Evolutionary conservation across 53 echinoderm and acorn worm species (phyloP).

Genomic region (Stichopus horrens): DNA sequence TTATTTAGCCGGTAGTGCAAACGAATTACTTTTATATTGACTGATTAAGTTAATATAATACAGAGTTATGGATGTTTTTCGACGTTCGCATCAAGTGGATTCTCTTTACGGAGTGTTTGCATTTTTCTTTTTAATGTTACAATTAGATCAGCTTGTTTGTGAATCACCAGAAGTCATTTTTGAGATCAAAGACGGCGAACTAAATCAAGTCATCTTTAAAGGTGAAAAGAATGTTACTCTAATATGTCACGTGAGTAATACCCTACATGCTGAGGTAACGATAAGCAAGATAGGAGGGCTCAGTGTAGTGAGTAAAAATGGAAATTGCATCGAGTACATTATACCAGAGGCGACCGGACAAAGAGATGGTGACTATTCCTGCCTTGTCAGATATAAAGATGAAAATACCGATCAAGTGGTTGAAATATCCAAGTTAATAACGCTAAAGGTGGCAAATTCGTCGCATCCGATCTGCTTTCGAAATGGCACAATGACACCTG

Average conservation of each 20-base stretch:
- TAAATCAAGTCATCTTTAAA: slow-evolving; percentile 6
- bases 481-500: not conserved
- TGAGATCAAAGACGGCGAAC: slow-evolving; percentile 4
- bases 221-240: slow-evolving; percentile 11
- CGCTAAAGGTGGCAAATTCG: not conserved
- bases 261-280: not conserved
- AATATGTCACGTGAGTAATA: slow-evolving; percentile 5
- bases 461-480: not conserved
- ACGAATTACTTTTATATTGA: no score
- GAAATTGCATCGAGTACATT: not conserved
- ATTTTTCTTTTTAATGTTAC: not conserved
- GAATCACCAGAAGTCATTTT: slow-evolving; percentile 10
- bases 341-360: not conserved
- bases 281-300: not conserved
- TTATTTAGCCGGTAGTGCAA: no score
- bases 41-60: not conserved
- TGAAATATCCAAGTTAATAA: not conserved
- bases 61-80: not conserved
- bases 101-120: not conserved
- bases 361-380: not conserved
- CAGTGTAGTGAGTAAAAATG: not conserved
- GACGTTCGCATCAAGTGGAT: not conserved
- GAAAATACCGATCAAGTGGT: not conserved
- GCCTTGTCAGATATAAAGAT: not conserved
- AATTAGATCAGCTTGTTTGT: not conserved